Base-by-base conservation (phyloP, 1,140 invertebrate genomes). In the Glossosoma conforme region DNA sequence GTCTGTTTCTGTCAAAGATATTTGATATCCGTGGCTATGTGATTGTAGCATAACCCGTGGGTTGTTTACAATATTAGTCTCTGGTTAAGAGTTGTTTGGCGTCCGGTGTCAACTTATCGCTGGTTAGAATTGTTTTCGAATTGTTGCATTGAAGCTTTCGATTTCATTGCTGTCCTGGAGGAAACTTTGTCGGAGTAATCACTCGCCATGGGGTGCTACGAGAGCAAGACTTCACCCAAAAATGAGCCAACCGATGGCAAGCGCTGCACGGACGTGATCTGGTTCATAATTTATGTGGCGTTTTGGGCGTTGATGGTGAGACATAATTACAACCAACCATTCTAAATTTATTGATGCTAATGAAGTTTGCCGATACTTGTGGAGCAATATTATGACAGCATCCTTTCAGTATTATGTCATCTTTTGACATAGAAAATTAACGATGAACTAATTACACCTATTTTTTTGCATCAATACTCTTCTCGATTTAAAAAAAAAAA, bases 271-370 rank as follows among this genome's bases (percentile, higher is more conserved):
- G 93, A 96, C 75, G 79, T 92, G 11, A 76, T 90, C 50, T 92
- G 87, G 81, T 78, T 94, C 15, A 76, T 84, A 58, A 67, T 92
- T 55, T 95, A 90, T 65, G 78, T 92, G 46, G 62, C 85, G 35
- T 94, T 94, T 74, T 91, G 88, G 84, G 83, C 84, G 65, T 74
- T 93, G 54, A 87, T 96, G 91, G 91, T 94, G 77, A 33, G 42
- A 25, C 33, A 48, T 30, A 8, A 44, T 20, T 13, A 5, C n/a
- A 22, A 13, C 21, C 20, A 22, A 3, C 25, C 13, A 13, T 19
- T n/a, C 11, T 21, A 42, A n/a, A n/a, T n/a, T n/a, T n/a, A n/a
- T n/a, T 42, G n/a, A 4, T 24, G 6, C n/a, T 42, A 2, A 9
- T 2, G 25, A n/a, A 24, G 5, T 8, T 21, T 11, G n/a, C 5